Conservation (phyloP, 2,113 vertebrate species). For the Oreocharis arfaki region DNA sequence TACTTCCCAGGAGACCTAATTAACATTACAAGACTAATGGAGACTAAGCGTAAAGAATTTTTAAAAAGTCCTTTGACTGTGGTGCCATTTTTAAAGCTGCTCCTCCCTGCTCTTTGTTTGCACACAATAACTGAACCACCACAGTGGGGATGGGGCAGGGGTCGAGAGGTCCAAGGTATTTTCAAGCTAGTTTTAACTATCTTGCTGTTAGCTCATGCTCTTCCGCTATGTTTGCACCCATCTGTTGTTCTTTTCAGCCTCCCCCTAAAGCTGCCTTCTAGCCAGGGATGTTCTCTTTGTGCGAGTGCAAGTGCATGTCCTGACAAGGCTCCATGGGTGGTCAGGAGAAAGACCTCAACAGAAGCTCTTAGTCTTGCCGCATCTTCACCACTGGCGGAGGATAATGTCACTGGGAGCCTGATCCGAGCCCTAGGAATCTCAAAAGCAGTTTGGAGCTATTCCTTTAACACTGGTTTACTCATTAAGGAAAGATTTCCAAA, state of each 20-base stretch:
- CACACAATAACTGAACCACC: neutral
- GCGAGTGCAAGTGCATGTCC: neutral
- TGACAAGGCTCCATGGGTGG: neutral
- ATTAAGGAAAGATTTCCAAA: neutral
- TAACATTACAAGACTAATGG: constrained; percentile 47
- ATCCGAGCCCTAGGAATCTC: neutral
- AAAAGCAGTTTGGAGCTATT: neutral
- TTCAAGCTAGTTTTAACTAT: neutral
- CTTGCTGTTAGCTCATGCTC: neutral
- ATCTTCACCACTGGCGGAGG: neutral
- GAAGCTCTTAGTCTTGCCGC: neutral
- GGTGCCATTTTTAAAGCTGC: neutral
- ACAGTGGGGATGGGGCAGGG: neutral
- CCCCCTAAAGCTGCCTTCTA: neutral
- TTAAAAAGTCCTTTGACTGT: neutral
- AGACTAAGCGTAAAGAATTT: neutral
- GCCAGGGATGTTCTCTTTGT: neutral
- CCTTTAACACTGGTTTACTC: neutral
- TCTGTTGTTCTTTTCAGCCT: neutral
- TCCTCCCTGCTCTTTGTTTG: constrained; percentile 2
- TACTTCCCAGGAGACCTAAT: constrained; percentile 47
- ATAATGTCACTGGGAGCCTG: neutral
- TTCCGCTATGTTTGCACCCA: neutral
- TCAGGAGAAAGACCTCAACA: neutral
- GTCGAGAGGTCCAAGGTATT: neutral